Evolutionary conservation across 2,113 vertebrate genomes (phyloP), one percentile per base, ranked within the genome.

Genomic region (Anhinga rufa): DNA sequence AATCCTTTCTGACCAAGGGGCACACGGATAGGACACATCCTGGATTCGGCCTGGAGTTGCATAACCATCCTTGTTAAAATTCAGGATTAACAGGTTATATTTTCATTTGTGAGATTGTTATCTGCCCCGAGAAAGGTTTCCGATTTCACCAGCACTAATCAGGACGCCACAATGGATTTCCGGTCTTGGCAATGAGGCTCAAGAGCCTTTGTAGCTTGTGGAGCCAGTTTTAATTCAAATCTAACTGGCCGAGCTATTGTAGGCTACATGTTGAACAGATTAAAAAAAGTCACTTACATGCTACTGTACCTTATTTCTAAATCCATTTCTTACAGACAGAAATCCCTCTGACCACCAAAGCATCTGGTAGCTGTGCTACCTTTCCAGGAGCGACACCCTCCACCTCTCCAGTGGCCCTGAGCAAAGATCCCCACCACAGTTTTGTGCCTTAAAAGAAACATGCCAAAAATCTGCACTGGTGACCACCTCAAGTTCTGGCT

Each of bases 41-140:
- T 44, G 91, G 62, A 95, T 86, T 82, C 90, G 92, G 91, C 58
- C 42, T 26, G 29, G 13, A 62, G 91, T 92, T 91, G 75, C 87
- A 60, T 64, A 95, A 96, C 55, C 68, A 54, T 66, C 58, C 82
- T 48, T 90, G 87, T 68, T 88, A 85, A 91, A 94, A 95, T 92
- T 96, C 95, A 97, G 93, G 96, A 97, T 94, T 88, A 97, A 84
- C 95, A 94, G 97, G 96, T 95, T 95, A 89, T 90, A 96, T 93
- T 96, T 96, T 96, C 95, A 96, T 97, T 78, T 79, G 72, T 0
- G 12, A 96, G 95, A 95, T 95, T 51, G 38, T 86, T 96, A 97
- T 96, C 95, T 74, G 87, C 84, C 55, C 79, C 4, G 14, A 96
- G 89, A 95, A 95, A 95, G 94, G 94, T 94, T 96, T 97, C 94